Evolutionary conservation across 2,888 invertebrate species (phyloP).

Genomic region (Germaria angustata): DNA sequence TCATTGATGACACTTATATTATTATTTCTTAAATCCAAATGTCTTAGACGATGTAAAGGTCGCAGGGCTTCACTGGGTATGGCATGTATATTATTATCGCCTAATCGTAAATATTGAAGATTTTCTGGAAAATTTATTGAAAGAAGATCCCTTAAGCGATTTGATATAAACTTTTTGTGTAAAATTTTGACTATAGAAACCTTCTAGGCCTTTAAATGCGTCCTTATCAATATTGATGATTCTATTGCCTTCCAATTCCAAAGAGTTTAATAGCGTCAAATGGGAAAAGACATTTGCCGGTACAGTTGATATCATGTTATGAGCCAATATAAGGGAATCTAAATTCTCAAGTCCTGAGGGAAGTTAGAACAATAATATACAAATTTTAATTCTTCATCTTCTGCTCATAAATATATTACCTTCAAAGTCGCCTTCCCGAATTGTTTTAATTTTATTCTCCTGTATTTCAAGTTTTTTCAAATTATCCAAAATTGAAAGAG

Average conservation of each 20-base stretch:
- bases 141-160: not conserved
- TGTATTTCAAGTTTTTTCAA: constrained; percentile 93
- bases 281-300: constrained; percentile 91
- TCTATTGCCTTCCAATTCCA: constrained; percentile 93
- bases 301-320: constrained; percentile 89
- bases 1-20: constrained; percentile 91
- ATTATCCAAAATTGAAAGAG: constrained; percentile 89
- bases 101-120: constrained; percentile 92
- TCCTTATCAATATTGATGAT: constrained; percentile 90
- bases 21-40: constrained; percentile 92
- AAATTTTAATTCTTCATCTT: not conserved
- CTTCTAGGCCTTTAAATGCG: constrained; percentile 93
- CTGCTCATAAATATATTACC: constrained; percentile 81
- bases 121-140: constrained; percentile 84
- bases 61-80: constrained; percentile 92
- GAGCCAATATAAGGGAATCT: constrained; percentile 91
- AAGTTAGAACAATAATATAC: not conserved
- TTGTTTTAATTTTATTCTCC: constrained; percentile 89
- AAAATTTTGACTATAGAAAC: constrained; percentile 80
- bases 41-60: constrained; percentile 90
- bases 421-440: constrained; percentile 91
- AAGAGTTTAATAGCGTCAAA: constrained; percentile 88
- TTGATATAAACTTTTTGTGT: not conserved
- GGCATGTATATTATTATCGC: constrained; percentile 91
- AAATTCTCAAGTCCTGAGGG: constrained; percentile 87